Evolutionary conservation across 2,888 invertebrate genomes (phyloP).

Genomic region (Xestia rhomboidea): DNA sequence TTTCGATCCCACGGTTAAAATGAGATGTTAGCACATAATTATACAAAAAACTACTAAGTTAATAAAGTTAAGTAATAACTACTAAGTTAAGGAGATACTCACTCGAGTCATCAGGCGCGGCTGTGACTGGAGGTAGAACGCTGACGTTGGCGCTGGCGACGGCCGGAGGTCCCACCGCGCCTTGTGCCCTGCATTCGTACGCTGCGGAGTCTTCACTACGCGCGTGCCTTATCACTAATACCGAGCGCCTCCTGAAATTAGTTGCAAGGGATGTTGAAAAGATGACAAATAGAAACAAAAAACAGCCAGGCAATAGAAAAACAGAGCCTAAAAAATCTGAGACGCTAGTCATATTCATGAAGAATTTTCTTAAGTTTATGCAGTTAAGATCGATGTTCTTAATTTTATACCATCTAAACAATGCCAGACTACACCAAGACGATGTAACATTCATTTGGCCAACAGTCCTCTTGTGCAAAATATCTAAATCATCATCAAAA

Average conservation of each 20-base stretch:
- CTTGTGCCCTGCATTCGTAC: conserved; percentile 95
- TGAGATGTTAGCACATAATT: too few species aligned
- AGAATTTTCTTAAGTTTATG: neutral
- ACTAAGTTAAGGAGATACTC: conserved; percentile 66
- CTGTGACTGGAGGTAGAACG: conserved; percentile 81
- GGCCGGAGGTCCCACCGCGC: conserved; percentile 91
- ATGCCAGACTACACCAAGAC: conserved; percentile 20
- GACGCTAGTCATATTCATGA: neutral
- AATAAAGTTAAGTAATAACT: too few species aligned
- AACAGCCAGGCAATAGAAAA: neutral
- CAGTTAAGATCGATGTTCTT: neutral
- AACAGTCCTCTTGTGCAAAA: conserved; percentile 56
- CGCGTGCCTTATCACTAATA: conserved; percentile 94
- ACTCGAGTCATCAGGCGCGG: conserved; percentile 89
- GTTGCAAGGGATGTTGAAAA: conserved; percentile 9
- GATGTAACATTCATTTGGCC: conserved; percentile 45
- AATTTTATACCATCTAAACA: conserved; percentile 15
- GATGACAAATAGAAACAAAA: neutral
- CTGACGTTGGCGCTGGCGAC: conserved; percentile 90
- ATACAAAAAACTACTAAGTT: neutral
- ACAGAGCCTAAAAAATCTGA: neutral
- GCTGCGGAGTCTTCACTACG: conserved; percentile 94
- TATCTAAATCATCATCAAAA: conserved; percentile 67
- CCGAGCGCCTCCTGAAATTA: conserved; percentile 94
- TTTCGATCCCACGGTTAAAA: too few species aligned